phyloP scores from a whole-genome alignment of 2,797 vertebrate species.

The Lerista edwardsae region DNA sequence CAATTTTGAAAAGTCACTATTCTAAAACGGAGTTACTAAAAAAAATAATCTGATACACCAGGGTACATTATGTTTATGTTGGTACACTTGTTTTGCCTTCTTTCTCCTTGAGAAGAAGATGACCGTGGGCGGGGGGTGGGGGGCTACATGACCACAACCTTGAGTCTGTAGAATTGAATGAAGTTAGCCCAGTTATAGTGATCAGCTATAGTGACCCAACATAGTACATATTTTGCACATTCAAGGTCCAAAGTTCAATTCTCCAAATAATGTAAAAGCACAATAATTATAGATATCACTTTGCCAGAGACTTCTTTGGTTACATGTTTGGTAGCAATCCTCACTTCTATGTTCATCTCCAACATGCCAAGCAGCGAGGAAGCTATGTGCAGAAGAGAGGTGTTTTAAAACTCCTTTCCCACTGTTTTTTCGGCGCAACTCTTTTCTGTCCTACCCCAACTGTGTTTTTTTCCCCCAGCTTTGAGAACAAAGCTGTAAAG shows the following conservation, averaged over 20 bases:
- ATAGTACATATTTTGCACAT: too few species aligned
- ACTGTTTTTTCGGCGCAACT: neutral
- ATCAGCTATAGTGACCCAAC: neutral
- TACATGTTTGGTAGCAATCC: neutral
- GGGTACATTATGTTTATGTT: too few species aligned
- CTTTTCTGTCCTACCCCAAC: neutral
- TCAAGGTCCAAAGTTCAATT: neutral
- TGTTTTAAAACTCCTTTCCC: neutral
- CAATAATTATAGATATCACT: neutral
- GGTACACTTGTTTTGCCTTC: neutral
- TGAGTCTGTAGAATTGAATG: neutral
- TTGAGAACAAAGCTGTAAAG: neutral
- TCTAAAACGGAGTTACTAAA: neutral
- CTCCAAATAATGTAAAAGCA: neutral
- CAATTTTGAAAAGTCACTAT: neutral
- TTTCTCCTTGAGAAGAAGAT: neutral
- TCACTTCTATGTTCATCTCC: neutral
- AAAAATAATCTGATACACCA: neutral
- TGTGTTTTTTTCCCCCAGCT: neutral
- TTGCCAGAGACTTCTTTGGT: neutral
- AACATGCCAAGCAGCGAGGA: neutral
- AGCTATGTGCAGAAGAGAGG: neutral
- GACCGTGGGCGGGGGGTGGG: neutral
- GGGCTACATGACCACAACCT: neutral
- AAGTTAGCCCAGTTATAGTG: neutral